Evolutionary conservation across 2,113 vertebrate species (phyloP).

Genomic region (Rhinogobius similis): DNA sequence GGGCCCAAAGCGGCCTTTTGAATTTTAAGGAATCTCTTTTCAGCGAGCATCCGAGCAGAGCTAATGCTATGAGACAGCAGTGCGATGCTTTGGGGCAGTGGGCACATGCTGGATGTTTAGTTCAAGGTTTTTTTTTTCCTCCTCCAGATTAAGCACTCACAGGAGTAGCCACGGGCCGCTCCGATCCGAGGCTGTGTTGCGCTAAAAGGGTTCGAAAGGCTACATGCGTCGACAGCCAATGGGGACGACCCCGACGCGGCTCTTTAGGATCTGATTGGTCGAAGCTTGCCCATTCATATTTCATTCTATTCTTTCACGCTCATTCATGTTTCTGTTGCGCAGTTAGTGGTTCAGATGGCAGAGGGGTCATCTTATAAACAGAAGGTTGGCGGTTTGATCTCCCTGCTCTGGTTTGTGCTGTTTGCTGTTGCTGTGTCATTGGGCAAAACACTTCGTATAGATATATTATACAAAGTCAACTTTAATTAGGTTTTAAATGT

Average conservation of each 20-base stretch:
- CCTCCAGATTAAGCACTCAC: constrained; percentile 44
- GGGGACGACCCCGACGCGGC: too few species aligned
- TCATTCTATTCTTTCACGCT: background rate
- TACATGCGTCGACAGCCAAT: background rate
- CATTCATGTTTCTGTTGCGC: background rate
- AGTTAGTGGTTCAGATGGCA: background rate
- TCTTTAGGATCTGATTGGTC: background rate
- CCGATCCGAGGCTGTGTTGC: constrained; percentile 20
- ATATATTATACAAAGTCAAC: too few species aligned
- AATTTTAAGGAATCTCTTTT: constrained; percentile 56
- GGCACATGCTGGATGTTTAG: constrained; percentile 26
- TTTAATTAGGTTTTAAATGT: too few species aligned
- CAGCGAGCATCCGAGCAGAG: constrained; percentile 41
- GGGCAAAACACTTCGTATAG: too few species aligned
- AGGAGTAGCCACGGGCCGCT: constrained; percentile 40
- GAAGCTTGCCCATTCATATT: background rate
- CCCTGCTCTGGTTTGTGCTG: too few species aligned
- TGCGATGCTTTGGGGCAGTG: constrained; percentile 28
- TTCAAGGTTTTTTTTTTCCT: constrained; percentile 29
- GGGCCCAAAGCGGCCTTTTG: constrained; percentile 54
- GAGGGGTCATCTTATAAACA: too few species aligned
- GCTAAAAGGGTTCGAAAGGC: constrained; percentile 30
- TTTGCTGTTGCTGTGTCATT: too few species aligned
- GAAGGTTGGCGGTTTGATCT: too few species aligned
- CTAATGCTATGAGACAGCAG: constrained; percentile 52